Evolutionary conservation across 2,113 vertebrate genomes (phyloP).

Genomic region (Erythrolamprus reginae): DNA sequence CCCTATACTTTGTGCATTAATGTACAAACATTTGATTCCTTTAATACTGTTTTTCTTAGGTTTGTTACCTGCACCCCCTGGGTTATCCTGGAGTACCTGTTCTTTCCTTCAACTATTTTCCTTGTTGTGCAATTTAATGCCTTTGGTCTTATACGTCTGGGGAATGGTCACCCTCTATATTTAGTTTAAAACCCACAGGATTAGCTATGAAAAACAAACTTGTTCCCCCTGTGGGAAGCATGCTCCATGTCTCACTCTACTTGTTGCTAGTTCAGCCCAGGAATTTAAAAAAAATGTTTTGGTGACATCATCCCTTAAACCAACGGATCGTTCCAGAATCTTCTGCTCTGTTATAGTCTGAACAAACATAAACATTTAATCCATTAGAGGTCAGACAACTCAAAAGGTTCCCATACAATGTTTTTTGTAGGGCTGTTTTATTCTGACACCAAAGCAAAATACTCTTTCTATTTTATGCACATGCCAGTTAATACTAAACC

Average conservation of each 20-base stretch:
- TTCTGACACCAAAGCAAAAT: neutral
- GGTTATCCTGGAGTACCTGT: neutral
- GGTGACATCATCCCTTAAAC: neutral
- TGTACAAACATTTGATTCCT: neutral
- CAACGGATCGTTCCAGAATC: neutral
- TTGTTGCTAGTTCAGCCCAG: neutral
- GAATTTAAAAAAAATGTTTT: neutral
- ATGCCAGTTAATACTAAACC: neutral
- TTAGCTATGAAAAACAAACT: neutral
- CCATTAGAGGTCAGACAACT: neutral
- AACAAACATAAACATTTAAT: neutral
- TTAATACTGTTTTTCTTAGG: neutral
- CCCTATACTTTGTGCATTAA: neutral
- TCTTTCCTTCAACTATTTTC: neutral
- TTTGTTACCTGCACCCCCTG: neutral
- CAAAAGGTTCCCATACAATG: neutral
- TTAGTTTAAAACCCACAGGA: neutral
- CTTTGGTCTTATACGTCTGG: neutral
- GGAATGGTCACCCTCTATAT: neutral
- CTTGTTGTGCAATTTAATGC: neutral
- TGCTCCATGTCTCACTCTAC: neutral
- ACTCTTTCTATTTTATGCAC: neutral
- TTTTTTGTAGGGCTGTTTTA: neutral
- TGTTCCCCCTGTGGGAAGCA: neutral
- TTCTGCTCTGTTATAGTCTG: neutral